A percentile compares a stretch with the other conserved stretches of the same genome.
Evolutionary conservation across 2,113 vertebrate species (phyloP).

Genomic region (Trochalopteron elliotii): DNA sequence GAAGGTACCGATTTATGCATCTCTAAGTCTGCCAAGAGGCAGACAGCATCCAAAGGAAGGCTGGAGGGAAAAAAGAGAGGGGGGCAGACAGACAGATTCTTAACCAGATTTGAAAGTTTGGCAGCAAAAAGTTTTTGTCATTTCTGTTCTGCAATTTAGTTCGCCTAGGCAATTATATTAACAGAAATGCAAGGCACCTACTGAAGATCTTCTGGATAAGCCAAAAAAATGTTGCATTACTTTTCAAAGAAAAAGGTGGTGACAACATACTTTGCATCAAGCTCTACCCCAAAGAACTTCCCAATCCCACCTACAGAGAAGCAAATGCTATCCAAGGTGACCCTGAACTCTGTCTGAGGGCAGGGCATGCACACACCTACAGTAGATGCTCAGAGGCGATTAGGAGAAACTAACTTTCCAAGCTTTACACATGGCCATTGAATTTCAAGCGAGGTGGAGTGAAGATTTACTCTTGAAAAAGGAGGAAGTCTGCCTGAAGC

Average conservation of each 20-base stretch:
- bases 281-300: not conserved
- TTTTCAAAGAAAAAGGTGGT: not conserved
- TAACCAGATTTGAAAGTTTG: constrained; percentile 23
- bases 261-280: not conserved
- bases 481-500: constrained; percentile 17
- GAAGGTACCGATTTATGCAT: not conserved
- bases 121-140: constrained; percentile 42
- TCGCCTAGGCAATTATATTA: constrained; percentile 48
- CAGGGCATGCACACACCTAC: not conserved
- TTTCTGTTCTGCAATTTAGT: constrained; percentile 57
- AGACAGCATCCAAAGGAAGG: not conserved
- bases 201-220: constrained; percentile 2
- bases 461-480: not conserved
- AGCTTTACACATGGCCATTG: not conserved
- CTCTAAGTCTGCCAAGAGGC: not conserved
- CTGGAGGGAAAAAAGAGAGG: not conserved
- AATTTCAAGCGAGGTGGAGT: not conserved
- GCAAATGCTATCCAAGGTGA: not conserved
- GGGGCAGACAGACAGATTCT: not conserved
- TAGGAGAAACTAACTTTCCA: not conserved
- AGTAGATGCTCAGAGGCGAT: not conserved
- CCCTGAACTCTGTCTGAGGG: not conserved
- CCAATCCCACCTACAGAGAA: not conserved
- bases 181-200: constrained; percentile 47
- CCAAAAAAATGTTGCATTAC: not conserved